Evolutionary conservation across 2,888 invertebrate genomes (phyloP), one percentile per base, ranked within the genome.

Genomic region (Balanococcus diminutus): DNA sequence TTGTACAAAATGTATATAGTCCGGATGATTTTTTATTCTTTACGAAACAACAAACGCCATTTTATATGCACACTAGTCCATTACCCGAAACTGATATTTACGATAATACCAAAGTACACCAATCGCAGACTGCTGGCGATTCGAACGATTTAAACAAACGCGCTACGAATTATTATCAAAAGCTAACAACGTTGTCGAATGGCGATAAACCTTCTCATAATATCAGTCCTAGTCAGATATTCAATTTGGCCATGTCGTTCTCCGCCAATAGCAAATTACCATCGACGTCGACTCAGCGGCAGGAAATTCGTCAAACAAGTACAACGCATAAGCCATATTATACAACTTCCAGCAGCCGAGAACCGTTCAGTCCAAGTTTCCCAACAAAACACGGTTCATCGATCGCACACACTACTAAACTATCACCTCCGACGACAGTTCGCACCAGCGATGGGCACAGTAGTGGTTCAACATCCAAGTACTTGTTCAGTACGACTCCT

Each of bases 11-110:
- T 87, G 88, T 89, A 4, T 88, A 90, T 81, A 89, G 90, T 88
- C 91, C 91, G 1, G 91, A 91, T 81, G 90, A 91, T 79, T 87
- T 90, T 6, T 88, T 88, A 42, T 87, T 88, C 82, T 87, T 88
- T 86, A 86, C 88, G 25, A 88, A 88, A 75, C 88, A 88, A 2
- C 87, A 87, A 36, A 51, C 87, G 51, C 86, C 86, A 83, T 84
- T 86, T 31, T 36, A 82, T 31, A 82, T 82, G 61, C 86, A 82
- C 56, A 82, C 86, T 85, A 85, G 85, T 85, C 85, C 85, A 85
- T 85, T 85, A 85, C 85, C 85, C 51, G 85, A 67, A 85, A 85
- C 85, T 9, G 42, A 79, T 79, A 79, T 79, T 19, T 79, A 85
- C 46, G 85, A 72, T 72, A 51, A 31, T 84, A 85, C 75, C 75